Conservation (phyloP, 2,797 vertebrate genomes). For the Sphenopsis melanotis region DNA sequence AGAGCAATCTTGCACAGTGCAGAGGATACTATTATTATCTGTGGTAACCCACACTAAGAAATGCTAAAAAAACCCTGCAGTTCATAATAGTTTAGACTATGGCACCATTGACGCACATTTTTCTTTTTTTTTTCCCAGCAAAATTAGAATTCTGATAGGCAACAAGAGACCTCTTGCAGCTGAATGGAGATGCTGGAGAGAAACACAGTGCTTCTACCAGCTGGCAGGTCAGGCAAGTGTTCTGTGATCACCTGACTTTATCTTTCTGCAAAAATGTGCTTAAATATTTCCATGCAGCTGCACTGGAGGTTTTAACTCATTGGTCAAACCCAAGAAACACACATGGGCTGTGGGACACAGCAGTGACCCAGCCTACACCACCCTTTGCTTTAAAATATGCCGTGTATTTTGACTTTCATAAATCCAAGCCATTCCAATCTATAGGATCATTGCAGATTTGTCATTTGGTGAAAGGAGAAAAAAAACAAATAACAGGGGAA, state of each 20-base stretch:
- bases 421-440: neutral
- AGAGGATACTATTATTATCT: neutral
- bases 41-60: neutral
- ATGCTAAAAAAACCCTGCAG: neutral
- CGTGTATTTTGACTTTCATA: neutral
- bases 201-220: neutral
- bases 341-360: neutral
- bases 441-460: neutral
- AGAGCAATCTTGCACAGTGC: neutral
- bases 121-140: neutral
- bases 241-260: neutral
- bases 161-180: neutral
- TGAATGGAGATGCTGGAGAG: neutral
- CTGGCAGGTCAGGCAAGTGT: neutral
- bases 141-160: conserved; percentile 5
- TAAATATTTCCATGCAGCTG: neutral
- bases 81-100: neutral
- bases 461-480: neutral
- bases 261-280: neutral
- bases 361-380: neutral
- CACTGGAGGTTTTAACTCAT: neutral
- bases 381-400: neutral
- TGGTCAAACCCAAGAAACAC: neutral
- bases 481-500: neutral
- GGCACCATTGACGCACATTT: neutral